Percentiles rank a stretch among this genome's conserved stretches.
phyloP scores from a whole-genome alignment of 2,797 vertebrate species.

The Phoeniculus purpureus region DNA sequence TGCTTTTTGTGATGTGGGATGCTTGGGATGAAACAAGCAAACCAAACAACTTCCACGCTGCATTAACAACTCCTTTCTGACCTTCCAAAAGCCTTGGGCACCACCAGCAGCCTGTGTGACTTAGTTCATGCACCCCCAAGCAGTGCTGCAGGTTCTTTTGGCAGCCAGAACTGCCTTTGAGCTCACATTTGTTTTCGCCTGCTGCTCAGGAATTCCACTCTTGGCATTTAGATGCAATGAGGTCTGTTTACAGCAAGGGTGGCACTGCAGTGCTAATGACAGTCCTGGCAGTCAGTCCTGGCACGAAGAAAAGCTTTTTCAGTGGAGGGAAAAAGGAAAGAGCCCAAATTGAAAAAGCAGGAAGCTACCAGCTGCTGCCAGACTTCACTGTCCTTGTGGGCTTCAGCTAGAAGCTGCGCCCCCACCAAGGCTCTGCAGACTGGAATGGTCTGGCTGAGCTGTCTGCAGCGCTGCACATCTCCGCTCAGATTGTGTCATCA shows the following conservation, averaged over 20 bases:
- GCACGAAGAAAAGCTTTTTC: neutral
- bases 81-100: slow-evolving; percentile 36
- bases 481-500: neutral
- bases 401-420: neutral
- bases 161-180: slow-evolving; percentile 49
- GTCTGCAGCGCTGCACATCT: rapidly evolving
- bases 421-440: neutral
- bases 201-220: slow-evolving; percentile 63
- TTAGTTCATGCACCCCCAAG: neutral
- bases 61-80: neutral
- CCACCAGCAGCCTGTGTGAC: neutral
- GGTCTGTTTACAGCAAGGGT: slow-evolving; percentile 27
- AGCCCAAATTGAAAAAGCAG: neutral
- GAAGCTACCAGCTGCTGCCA: neutral
- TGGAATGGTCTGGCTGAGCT: neutral
- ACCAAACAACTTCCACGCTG: too few relatives aligned
- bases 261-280: slow-evolving; percentile 7
- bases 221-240: slow-evolving; percentile 34
- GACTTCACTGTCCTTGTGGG: neutral
- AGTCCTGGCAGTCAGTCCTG: neutral
- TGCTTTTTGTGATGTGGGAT: slow-evolving; percentile 13
- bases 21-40: neutral
- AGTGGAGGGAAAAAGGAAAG: neutral
- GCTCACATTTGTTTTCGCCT: slow-evolving; percentile 57
- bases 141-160: slow-evolving; percentile 35